Evolutionary conservation across 2,113 vertebrate species (phyloP).

Genomic region (Xenotilapia longispinis): DNA sequence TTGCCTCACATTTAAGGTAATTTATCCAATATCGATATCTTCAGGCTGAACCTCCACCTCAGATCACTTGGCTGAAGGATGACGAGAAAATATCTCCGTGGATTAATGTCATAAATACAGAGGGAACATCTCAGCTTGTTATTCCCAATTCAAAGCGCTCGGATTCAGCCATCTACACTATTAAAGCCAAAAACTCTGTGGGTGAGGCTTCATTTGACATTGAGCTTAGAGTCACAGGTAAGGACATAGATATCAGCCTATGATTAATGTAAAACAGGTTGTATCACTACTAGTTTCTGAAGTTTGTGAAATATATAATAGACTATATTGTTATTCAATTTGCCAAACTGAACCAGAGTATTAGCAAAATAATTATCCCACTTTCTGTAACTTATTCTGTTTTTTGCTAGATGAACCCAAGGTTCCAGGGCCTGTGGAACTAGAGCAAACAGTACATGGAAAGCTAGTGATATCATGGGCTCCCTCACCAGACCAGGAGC

Average conservation of each 20-base stretch:
- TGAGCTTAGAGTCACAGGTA: conserved; percentile 81
- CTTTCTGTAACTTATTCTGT: background rate
- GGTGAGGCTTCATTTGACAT: conserved; percentile 74
- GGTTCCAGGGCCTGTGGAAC: conserved; percentile 70
- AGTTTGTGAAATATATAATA: background rate
- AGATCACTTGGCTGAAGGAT: conserved; percentile 82
- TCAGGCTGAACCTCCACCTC: conserved; percentile 75
- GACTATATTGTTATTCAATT: background rate
- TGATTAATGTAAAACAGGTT: background rate
- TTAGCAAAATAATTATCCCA: background rate
- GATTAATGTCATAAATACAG: conserved; percentile 60
- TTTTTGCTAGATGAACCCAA: conserved; percentile 72
- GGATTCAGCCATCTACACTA: conserved; percentile 75
- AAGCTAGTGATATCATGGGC: conserved; percentile 78
- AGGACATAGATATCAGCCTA: background rate
- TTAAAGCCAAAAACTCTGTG: conserved; percentile 67
- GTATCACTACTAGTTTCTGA: background rate
- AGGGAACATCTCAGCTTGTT: conserved; percentile 75
- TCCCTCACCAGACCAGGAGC: conserved; percentile 76
- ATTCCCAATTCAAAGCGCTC: conserved; percentile 71
- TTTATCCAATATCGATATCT: background rate
- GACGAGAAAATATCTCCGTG: conserved; percentile 67
- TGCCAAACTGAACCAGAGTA: background rate
- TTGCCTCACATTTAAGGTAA: background rate
- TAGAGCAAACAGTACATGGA: conserved; percentile 75